Percentiles rank a stretch among this genome's conserved stretches.
Conservation (phyloP, 2,113 vertebrate genomes). For the Equus quagga region DNA sequence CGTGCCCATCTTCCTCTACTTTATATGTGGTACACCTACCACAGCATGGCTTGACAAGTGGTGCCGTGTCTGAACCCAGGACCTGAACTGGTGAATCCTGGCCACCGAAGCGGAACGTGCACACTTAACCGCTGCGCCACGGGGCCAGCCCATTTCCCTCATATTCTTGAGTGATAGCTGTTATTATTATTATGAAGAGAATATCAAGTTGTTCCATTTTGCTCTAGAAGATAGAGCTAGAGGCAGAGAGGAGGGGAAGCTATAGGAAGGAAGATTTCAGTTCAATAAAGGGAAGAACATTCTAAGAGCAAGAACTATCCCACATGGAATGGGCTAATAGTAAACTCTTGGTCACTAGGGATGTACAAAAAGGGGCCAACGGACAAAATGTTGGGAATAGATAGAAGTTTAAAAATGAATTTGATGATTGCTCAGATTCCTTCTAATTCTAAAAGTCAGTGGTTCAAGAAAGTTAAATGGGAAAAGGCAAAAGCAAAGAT, state of each 20-base stretch:
- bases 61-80: too few species aligned
- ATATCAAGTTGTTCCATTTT: not conserved
- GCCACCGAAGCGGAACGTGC: too few species aligned
- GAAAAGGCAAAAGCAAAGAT: not conserved
- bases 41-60: too few species aligned
- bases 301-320: not conserved
- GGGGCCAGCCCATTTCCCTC: not conserved
- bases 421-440: not conserved
- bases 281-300: not conserved
- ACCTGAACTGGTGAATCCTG: too few species aligned
- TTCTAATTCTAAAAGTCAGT: slow-evolving; percentile 27
- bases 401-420: not conserved
- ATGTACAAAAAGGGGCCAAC: not conserved
- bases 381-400: not conserved
- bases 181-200: not conserved
- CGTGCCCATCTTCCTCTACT: too few species aligned
- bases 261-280: not conserved
- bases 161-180: slow-evolving; percentile 10
- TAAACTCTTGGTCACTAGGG: not conserved
- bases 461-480: not conserved
- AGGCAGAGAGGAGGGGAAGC: not conserved
- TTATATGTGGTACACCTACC: too few species aligned
- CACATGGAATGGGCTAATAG: not conserved
- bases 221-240: not conserved
- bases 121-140: too few species aligned